Evolutionary conservation across 2,888 invertebrate species (phyloP), one percentile per base, ranked within the genome.

Genomic region (Xestia xanthographa): DNA sequence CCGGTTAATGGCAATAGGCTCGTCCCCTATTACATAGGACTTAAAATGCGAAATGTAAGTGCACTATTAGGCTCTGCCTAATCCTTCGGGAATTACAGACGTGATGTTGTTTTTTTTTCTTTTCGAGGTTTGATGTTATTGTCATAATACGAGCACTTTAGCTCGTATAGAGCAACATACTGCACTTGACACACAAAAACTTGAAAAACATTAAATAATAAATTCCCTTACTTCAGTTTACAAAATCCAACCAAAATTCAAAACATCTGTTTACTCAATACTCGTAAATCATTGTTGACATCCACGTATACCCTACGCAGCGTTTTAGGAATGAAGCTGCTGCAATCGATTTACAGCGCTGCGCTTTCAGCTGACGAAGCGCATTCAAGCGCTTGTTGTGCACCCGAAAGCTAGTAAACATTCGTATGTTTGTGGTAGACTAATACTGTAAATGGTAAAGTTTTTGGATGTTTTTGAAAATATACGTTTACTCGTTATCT

Each of bases 241-340:
- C 65, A 82, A 69, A 82, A 79, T 82, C 45, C 29, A 22, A 74
- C 43, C 69, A 66, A 78, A 70, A 79, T 67, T 62, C 81, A 76
- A 77, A 84, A 80, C 72, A 72, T 76, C 63, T 80, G 66, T 84
- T 83, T 70, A 82, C 77, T 62, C 29, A 72, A 77, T 53, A 67
- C 63, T 73, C 77, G 70, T 84, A 83, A 72, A 83, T 83, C 84
- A 70, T 80, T 84, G 81, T 73, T 74, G 83, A 84, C 77, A 63
- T 73, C 72, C 29, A 9, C 50, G 71, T 70, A 63, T 74, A 56
- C 60, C 66, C 38, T 20, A 67, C 69, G 38, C 80, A 77, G 84
- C 81, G 67, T 77, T 77, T 84, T 80, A 50, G 81, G 41, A 72
- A 77, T 73, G 71, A 68, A 77, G 38, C 71, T 50, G 41, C 65